Evolutionary conservation across 2,888 invertebrate genomes (phyloP), one percentile per base, ranked within the genome.

Genomic region (Ochropleura leucogaster): DNA sequence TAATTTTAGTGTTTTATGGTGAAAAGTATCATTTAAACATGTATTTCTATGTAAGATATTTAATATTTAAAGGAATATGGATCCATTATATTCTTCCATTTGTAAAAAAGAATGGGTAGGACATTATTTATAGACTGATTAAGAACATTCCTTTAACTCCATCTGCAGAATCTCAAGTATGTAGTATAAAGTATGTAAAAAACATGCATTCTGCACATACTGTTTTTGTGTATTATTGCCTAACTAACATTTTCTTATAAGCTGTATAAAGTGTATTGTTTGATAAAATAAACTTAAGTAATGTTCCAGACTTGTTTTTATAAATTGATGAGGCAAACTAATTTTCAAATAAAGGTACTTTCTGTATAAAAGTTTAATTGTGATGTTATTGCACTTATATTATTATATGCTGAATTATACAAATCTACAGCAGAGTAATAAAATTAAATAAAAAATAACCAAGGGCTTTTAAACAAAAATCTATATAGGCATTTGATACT

Each of bases 81-180:
- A 59, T 44, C 40, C 14, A 68, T 30, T 47, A n/a, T 57, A 69
- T 42, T 59, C 30, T 64, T 55, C 46, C 49, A 71, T 55, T 16
- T 60, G 55, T 70, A 49, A 53, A 40, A 68, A 74, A 20, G n/a
- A 69, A 51, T 62, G 30, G 44, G 46, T 75, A 65, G 55, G 57
- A 63, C n/a, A 76, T 71, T 78, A 67, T 79, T 72, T 68, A 80
- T 84, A 85, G 87, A 89, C 89, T 89, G 89, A 89, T 69, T 81
- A 82, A 71, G 67, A 83, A 87, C 89, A 89, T 89, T 89, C 89
- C 89, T 77, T 44, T 70, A 62, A 64, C 51, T 70, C 68, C 59
- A 63, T 59, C 63, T 30, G 9, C 47, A 70, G 83, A 83, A 83
- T 83, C 84, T 83, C 84, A 72, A 74, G 30, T 30, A 30, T 30